Percentiles rank a stretch among this genome's conserved stretches.
These are phyloP conservation scores for Helicoverpa assulta DNA, from an alignment of 2,888 invertebrate genomes.

Conservation along the genomic window DNA sequence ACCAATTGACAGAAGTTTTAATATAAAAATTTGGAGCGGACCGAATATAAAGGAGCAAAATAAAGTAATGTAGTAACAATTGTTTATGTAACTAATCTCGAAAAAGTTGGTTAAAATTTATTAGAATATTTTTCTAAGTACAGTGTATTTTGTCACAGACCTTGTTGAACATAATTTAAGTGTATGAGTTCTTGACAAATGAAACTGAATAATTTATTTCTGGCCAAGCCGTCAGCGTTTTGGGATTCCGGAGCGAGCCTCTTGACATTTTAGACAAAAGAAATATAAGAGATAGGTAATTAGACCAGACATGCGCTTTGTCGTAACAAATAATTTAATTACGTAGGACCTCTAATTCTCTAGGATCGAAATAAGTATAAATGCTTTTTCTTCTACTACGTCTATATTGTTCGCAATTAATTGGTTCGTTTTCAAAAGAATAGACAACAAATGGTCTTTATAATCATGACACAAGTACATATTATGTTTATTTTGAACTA, in stretches of 20 bases:
- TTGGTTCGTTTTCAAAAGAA: conserved; percentile 25
- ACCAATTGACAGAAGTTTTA: conserved; percentile 29
- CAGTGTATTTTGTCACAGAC: too few relatives aligned
- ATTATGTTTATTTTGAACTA: too few relatives aligned
- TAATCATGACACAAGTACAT: not conserved
- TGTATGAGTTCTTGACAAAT: too few relatives aligned
- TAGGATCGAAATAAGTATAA: conserved; percentile 9
- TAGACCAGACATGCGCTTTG: not conserved
- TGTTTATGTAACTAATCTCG: not conserved
- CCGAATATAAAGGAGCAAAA: conserved; percentile 19
- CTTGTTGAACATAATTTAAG: too few relatives aligned
- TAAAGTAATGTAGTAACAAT: conserved; percentile 1
- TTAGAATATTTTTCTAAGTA: too few relatives aligned
- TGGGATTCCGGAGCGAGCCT: too few relatives aligned
- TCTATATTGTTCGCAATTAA: conserved; percentile 26
- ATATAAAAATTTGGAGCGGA: conserved; percentile 10
- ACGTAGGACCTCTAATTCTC: not conserved
- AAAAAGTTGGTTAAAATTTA: too few relatives aligned
- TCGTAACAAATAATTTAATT: conserved; percentile 19
- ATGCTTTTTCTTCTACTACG: conserved; percentile 16
- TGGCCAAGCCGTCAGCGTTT: too few relatives aligned
- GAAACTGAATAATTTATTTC: too few relatives aligned
- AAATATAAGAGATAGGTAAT: not conserved
- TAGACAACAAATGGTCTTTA: conserved; percentile 28
- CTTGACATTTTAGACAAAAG: not conserved